Base-by-base conservation (phyloP, 1,140 invertebrate genomes). In the Zaprionus davidi region DNA sequence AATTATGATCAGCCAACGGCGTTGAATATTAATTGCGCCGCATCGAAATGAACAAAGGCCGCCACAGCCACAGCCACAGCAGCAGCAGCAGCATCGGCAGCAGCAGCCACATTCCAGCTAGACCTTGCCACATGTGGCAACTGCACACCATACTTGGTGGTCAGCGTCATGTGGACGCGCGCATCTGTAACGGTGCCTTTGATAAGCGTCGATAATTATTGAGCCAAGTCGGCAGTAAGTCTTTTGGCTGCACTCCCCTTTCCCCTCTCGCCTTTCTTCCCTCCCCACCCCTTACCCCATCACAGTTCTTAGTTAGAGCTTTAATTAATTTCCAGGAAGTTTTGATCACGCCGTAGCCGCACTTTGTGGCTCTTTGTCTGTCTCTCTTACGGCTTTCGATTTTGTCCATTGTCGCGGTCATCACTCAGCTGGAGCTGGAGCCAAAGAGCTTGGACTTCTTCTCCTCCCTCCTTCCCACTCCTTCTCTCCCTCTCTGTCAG, bases 1-100 rank as follows among this genome's bases (percentile, higher is more conserved):
- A 92, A 92, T 92, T 92, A 92, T 92, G 91, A 88, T 87, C 88
- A 91, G 83, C 91, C 91, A 91, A 91, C 90, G 91, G 91, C 91
- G 90, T 84, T 92, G 91, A 91, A 92, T 92, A 92, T 92, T 92
- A 92, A 92, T 92, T 92, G 88, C 91, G 84, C 77, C 87, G 90
- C 85, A 84, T 71, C 84, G 72, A 88, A 87, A 83, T 88, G 84
- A 87, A 87, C 84, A 87, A 87, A 81, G 77, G 79, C 82, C 60
- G 65, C 59, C 60, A 72, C 69, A 60, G 70, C 74, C 53, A 72
- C 69, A 60, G 70, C 74, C 69, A 36, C 51, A 74, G 46, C 51
- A 49, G 2, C 67, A 12, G 22, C 38, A 41, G 38, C 38, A 55
- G 2, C 28, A 9, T 57, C 74, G 64, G 55, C 57, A 64, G 36